phyloP scores from a whole-genome alignment of 2,797 vertebrate genomes.

The Bradypodion ventrale region DNA sequence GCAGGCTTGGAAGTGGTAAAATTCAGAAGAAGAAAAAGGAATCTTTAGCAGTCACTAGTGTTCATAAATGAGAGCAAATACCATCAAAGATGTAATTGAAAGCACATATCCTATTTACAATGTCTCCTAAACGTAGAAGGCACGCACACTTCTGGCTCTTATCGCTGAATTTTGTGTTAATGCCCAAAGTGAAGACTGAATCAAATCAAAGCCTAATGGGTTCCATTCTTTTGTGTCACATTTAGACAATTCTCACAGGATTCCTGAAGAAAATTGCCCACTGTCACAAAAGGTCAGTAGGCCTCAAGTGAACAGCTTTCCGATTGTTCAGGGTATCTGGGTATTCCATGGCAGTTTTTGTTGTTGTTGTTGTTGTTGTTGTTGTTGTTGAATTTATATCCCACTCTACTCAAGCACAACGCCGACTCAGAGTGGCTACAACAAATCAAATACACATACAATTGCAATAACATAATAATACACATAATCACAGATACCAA shows the following conservation, averaged over 20 bases:
- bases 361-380: too few relatives aligned
- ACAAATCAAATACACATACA: too few relatives aligned
- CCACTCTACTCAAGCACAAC: too few relatives aligned
- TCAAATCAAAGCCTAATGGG: not conserved
- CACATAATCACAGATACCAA: too few relatives aligned
- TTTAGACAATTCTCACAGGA: not conserved
- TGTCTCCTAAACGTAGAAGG: not conserved
- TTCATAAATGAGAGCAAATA: not conserved
- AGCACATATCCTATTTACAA: not conserved
- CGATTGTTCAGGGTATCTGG: not conserved
- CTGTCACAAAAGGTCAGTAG: not conserved
- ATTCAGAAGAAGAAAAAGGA: constrained; percentile 21
- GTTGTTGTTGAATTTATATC: too few relatives aligned
- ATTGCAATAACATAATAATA: too few relatives aligned
- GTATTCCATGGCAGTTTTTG: not conserved
- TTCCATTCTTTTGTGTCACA: not conserved
- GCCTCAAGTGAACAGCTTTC: not conserved
- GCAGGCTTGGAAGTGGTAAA: constrained; percentile 26
- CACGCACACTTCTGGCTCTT: fast-evolving
- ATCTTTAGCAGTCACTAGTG: not conserved
- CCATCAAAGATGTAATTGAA: not conserved
- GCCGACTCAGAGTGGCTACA: too few relatives aligned
- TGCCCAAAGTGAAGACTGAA: not conserved
- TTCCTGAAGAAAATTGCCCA: not conserved
- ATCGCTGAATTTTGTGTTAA: not conserved